Conservation (phyloP, 1,140 invertebrate genomes). For the Elysia chlorotica region DNA sequence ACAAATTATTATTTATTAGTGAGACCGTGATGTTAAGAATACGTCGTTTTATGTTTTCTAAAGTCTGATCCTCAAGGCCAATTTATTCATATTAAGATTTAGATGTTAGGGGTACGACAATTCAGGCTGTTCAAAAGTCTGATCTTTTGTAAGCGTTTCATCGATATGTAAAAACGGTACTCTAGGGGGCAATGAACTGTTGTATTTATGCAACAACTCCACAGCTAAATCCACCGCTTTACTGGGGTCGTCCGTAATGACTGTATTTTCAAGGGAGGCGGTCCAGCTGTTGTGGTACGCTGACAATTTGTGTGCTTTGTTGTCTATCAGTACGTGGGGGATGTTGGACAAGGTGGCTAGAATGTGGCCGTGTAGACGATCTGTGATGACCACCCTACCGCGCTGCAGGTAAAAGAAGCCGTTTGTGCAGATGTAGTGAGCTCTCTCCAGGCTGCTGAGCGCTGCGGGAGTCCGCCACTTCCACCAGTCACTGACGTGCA, state of each 20-base stretch:
- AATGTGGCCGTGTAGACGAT: constrained; percentile 36
- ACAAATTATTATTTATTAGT: too few relatives aligned
- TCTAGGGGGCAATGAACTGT: not conserved
- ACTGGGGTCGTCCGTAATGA: not conserved
- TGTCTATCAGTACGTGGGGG: constrained; percentile 33
- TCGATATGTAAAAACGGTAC: constrained; percentile 11
- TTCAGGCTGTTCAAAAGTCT: too few relatives aligned
- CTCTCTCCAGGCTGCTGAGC: not conserved
- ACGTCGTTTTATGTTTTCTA: too few relatives aligned
- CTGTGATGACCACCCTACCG: constrained; percentile 28
- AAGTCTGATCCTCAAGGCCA: too few relatives aligned
- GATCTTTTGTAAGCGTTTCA: too few relatives aligned
- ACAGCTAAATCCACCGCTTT: constrained; percentile 5
- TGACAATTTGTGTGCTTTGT: constrained; percentile 23
- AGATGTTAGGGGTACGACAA: too few relatives aligned
- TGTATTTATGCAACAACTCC: constrained; percentile 20
- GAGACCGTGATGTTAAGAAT: too few relatives aligned
- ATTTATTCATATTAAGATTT: too few relatives aligned
- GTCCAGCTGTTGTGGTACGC: constrained; percentile 32
- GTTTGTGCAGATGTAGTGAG: constrained; percentile 11
- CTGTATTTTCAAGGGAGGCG: constrained; percentile 1
- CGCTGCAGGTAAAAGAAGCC: constrained; percentile 19
- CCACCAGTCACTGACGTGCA: constrained; percentile 12
- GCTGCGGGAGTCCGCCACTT: constrained; percentile 1
- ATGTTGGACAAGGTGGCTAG: constrained; percentile 27